Base-by-base conservation (phyloP, 1,140 invertebrate species). In the Drosophila chauvacae region DNA sequence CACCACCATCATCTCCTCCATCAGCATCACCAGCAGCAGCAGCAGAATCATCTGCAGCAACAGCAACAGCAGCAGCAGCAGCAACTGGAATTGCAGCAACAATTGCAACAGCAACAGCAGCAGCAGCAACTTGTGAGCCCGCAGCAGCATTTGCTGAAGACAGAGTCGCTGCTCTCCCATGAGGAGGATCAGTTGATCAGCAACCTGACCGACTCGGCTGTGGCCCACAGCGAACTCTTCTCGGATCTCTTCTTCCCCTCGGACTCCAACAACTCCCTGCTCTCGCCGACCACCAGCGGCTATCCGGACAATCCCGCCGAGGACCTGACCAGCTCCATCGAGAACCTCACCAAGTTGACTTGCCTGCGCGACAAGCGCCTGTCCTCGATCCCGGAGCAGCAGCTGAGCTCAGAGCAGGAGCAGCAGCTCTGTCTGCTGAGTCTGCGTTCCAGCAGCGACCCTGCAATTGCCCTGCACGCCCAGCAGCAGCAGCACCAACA, bases 341-440 rank as follows among this genome's bases (percentile, higher is more conserved):
- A 90, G 72, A 91, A 92, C 58, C 87, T 80, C 33, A 91, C 81
- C 68, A 93, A 91, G 90, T 86, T 76, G 62, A 93, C 75, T 73
- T 93, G 50, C 56, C 55, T 90, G 48, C 86, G 90, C 30, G 84
- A 91, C 93, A 78, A 92, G 92, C 77, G 93, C 68, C 45, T 94
- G 81, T 85, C 91, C 92, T 63, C 94, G n/a, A 91, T 90, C 39
- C 90, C 86, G 6, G 88, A 94, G 68, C 83, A 93, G 16, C 93
- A 65, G 20, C 53, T 65, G 4, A 93, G 93, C 90, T 69, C 57
- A 56, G 76, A 60, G 26, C 90, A 91, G 57, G 81, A 88, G 63
- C 90, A 87, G 48, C 77, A 75, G 33, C 71, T 91, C 51, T 91
- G 91, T 9, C 65, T 92, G 60, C 75, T 92, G 3, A 90, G 77